Base-by-base conservation (phyloP, 2,113 vertebrate genomes). In the Capreolus pygargus region DNA sequence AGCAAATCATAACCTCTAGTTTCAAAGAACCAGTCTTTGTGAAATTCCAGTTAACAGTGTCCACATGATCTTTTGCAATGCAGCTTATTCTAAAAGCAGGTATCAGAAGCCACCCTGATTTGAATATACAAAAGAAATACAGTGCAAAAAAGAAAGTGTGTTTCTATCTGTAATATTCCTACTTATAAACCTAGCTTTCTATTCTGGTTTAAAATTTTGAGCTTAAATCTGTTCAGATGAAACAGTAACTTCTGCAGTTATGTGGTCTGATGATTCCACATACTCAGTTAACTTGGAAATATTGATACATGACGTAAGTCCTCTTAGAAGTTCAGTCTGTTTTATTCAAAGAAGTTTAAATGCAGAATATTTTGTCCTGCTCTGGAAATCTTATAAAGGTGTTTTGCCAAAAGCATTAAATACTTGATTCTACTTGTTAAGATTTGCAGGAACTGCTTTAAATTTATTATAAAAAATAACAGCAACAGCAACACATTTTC, bases 401-500 rank as follows among this genome's bases (percentile, higher is more conserved):
- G 64, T 91, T 94, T 95, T 94, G 96, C 97, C 89, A 97, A 98
- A 97, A 95, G 92, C 89, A 96, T 96, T 98, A 98, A 98, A 98
- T 95, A 97, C 97, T 97, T 98, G 94, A 98, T 96, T 98, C 91
- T 93, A 97, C 97, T 97, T 98, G 98, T 97, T 94, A 96, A 96
- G 92, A 95, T 97, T 98, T 98, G 96, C 90, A 96, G 74, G 70
- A 95, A 97, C 97, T 96, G 95, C 96, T 97, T 97, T 98, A 98
- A 90, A 89, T 98, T 9, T 98, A 98, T 98, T 98, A 98, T 98
- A 98, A 98, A 97, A 98, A 98, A 97, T 64, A 93, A 93, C 92
- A 98, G 95, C 98, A 98, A 97, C 17, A 96, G 96, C 97, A 96
- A 47, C 0, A 95, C 87, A 96, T 97, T 91, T 95, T 50, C 86